phyloP scores from a whole-genome alignment of 1,140 invertebrate species.

The Asbolus verrucosus region DNA sequence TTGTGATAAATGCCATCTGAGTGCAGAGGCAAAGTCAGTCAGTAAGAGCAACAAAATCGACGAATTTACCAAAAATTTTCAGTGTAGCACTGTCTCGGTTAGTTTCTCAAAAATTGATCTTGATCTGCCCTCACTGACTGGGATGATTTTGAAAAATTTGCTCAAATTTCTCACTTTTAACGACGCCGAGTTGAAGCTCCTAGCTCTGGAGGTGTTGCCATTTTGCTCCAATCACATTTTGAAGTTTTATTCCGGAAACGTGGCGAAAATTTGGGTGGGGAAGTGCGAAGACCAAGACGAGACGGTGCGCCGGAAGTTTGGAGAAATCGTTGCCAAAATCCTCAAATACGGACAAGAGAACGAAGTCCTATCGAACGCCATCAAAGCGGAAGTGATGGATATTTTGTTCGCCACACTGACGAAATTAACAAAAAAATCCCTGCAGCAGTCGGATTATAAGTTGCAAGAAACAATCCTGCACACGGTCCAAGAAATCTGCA shows the following conservation, averaged over 20 bases:
- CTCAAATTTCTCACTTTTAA: conserved; percentile 43
- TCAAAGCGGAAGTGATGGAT: conserved; percentile 67
- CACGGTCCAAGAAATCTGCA: conserved; percentile 69
- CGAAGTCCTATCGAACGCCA: conserved; percentile 57
- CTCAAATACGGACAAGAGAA: conserved; percentile 63
- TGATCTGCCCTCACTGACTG: background rate
- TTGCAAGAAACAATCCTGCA: conserved; percentile 69
- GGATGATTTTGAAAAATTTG: conserved; percentile 47
- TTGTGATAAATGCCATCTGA: conserved; percentile 43
- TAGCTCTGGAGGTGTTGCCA: conserved; percentile 48
- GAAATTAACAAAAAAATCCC: conserved; percentile 66
- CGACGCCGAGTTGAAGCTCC: conserved; percentile 43
- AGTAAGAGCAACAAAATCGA: background rate
- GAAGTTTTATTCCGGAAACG: conserved; percentile 63
- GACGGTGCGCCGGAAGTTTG: conserved; percentile 63
- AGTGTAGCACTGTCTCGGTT: background rate
- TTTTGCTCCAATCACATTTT: conserved; percentile 65
- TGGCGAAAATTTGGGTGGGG: conserved; percentile 64
- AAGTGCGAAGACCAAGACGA: conserved; percentile 62
- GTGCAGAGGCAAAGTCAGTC: background rate
- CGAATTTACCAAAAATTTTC: conserved; percentile 2
- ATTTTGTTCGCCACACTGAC: conserved; percentile 68
- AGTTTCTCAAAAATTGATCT: conserved; percentile 3
- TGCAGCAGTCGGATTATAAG: conserved; percentile 68
- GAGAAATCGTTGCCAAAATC: conserved; percentile 56